phyloP scores from a whole-genome alignment of 2,113 vertebrate species.

The Centropus bengalensis region DNA sequence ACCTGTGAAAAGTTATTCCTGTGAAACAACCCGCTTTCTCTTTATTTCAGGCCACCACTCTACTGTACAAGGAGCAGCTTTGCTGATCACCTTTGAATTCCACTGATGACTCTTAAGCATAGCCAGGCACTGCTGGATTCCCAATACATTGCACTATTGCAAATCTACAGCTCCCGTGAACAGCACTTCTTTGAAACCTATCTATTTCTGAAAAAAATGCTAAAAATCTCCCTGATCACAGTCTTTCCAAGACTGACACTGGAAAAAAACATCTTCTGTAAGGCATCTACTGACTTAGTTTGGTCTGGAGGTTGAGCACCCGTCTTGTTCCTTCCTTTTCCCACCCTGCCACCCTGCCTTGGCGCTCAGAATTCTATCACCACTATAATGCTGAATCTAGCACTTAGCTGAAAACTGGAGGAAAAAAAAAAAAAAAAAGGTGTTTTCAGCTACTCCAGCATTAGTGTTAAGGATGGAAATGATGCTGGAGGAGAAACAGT shows the following conservation, averaged over 20 bases:
- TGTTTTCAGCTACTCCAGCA: not conserved
- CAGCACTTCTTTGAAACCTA: not conserved
- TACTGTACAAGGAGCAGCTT: not conserved
- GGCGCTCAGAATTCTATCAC: not conserved
- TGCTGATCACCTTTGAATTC: not conserved
- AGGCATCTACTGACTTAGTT: not conserved
- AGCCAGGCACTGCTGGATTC: not conserved
- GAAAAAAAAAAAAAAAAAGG: not conserved
- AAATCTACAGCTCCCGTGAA: not conserved
- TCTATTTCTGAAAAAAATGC: not conserved
- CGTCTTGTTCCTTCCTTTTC: not conserved
- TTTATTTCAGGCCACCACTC: not conserved
- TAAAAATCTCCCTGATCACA: not conserved
- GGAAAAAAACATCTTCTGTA: not conserved
- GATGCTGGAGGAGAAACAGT: not conserved
- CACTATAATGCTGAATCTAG: not conserved
- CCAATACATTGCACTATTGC: not conserved
- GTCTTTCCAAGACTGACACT: not conserved
- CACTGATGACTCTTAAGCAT: fast-evolving
- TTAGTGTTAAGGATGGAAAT: not conserved
- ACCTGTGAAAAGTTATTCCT: not conserved
- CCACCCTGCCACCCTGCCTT: not conserved
- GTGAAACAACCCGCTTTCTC: not conserved
- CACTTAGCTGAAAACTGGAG: not conserved
- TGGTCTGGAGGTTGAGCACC: not conserved